A percentile compares a stretch with the other conserved stretches of the same genome.
Conservation (phyloP, 2,888 invertebrate genomes). For the Tetheella fluctuosa region DNA sequence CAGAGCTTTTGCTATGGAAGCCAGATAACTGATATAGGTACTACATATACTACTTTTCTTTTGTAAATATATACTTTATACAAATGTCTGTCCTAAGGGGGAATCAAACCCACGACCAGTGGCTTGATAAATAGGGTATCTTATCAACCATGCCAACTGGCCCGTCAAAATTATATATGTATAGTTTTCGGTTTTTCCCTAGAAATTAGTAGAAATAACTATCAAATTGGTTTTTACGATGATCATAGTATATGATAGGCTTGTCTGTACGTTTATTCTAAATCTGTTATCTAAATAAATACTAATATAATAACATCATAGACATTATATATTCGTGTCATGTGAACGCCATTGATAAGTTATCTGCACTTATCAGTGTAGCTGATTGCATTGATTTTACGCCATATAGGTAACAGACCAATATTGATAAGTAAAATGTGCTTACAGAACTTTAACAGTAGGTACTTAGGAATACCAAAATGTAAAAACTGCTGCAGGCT, state of each 20-base stretch:
- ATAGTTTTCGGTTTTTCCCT: neutral
- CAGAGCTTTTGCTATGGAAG: too few species aligned
- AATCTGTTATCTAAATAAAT: slow-evolving; percentile 22
- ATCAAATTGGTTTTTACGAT: neutral
- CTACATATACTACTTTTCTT: too few species aligned
- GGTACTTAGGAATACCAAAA: too few species aligned
- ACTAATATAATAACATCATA: slow-evolving; percentile 53
- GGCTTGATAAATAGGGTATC: too few species aligned
- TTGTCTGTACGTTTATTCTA: slow-evolving; percentile 6
- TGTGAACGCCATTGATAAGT: slow-evolving; percentile 51
- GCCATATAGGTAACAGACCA: slow-evolving; percentile 32
- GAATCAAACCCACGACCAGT: too few species aligned
- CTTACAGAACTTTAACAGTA: neutral
- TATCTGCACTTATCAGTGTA: slow-evolving; percentile 37
- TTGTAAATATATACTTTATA: too few species aligned
- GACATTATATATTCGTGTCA: slow-evolving; percentile 48
- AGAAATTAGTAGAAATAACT: neutral
- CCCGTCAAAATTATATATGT: neutral
- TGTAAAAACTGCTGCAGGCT: too few species aligned
- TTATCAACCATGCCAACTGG: too few species aligned
- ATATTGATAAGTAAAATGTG: neutral
- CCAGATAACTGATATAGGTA: too few species aligned
- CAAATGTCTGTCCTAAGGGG: too few species aligned
- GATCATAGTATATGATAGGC: neutral
- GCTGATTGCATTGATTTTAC: slow-evolving; percentile 59